Base-by-base conservation (phyloP, 1,140 invertebrate genomes). In the Tigriopus japonicus region DNA sequence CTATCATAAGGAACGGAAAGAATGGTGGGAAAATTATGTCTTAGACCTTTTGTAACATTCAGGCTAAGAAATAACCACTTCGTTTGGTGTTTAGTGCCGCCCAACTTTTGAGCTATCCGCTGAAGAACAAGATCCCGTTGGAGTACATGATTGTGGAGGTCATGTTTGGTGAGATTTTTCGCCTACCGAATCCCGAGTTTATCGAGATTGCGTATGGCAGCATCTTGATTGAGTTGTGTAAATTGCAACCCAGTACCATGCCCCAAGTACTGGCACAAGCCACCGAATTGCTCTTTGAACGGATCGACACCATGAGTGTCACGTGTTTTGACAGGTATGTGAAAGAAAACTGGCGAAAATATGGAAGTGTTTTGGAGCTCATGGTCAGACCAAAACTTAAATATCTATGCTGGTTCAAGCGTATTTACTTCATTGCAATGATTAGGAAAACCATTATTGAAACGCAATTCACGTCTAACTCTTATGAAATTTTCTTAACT, bases 81-180 rank as follows among this genome's bases (percentile, higher is more conserved):
- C 10, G 45, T 49, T 49, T 21, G 15, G 15, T 49, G 2, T 49
- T 15, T 40, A 58, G 84, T 76, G 89, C 92, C 43, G 82, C 84
- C 3, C 82, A 89, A 66, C 70, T 98, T n/a, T 72, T 98, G 6
- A 87, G 85, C 67, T 95, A 94, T 69, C 85, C 87, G 6, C 87
- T 91, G 64, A 92, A 91, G 74, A 79, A 84, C 6, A 93, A 94
- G 73, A 87, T 98, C 64, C 95, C 95, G 0, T 71, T 98, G 13
- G 93, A 98, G 69, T 98, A 98, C 72, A 93, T 95, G 73, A 95
- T 99, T 64, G 87, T 98, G 1, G 94, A 98, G 77, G 86, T 94
- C 1, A 85, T 97, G 66, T 91, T 98, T 76, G 83, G 83, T 2
- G 88, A 97, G 74, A 69, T 99, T 41, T 97, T 99, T 67, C 82